Conservation (phyloP, 2,797 vertebrate genomes). For the Anguilla megastoma region DNA sequence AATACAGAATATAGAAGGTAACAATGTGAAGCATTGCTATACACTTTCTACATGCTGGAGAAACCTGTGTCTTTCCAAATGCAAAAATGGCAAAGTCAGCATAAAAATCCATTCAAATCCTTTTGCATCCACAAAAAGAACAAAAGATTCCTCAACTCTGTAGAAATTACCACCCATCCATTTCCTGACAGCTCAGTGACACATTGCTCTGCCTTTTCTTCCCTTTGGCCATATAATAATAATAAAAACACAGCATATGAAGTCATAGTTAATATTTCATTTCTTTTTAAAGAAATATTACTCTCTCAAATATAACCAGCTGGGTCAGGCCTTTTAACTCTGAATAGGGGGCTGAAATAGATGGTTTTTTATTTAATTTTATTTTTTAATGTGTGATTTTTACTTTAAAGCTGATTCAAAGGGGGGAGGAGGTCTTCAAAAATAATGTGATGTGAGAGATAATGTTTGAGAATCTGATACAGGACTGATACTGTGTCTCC, state of each 20-base stretch:
- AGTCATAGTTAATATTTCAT: conserved; percentile 7
- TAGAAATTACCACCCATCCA: not conserved
- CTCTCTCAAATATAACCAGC: not conserved
- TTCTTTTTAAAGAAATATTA: not conserved
- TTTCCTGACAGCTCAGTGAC: not conserved
- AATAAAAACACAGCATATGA: not conserved
- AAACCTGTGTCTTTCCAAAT: not conserved
- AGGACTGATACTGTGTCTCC: not conserved
- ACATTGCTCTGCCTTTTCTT: not conserved
- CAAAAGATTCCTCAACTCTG: not conserved
- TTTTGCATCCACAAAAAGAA: not conserved
- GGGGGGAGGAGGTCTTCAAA: not conserved
- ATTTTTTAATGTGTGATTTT: not conserved
- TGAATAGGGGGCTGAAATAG: not conserved
- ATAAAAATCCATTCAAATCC: not conserved
- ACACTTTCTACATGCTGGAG: not conserved
- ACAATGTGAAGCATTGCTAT: not conserved
- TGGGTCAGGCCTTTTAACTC: not conserved
- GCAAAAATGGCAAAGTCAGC: not conserved
- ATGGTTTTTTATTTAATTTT: not conserved
- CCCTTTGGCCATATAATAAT: not conserved
- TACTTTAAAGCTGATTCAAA: not conserved
- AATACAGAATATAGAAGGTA: not conserved
- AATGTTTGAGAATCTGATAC: not conserved
- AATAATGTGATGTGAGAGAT: not conserved